Evolutionary conservation across 2,113 vertebrate genomes (phyloP).

Genomic region (Gopherus flavomarginatus): DNA sequence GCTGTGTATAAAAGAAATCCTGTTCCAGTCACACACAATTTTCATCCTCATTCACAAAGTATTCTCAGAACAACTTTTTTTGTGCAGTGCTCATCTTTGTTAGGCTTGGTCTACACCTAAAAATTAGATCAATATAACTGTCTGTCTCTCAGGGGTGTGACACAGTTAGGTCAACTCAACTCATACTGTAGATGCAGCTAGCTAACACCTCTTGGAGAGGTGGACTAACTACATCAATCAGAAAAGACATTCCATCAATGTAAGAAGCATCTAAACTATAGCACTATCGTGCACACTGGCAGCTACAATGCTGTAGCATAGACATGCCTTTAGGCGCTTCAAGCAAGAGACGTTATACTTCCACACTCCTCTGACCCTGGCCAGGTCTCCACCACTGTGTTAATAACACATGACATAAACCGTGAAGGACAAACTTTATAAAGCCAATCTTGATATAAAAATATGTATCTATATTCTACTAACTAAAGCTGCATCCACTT

Average conservation of each 20-base stretch:
- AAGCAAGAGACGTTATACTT: neutral
- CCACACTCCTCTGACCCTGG: neutral
- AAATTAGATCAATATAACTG: neutral
- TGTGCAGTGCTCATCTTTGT: neutral
- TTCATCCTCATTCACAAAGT: neutral
- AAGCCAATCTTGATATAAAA: neutral
- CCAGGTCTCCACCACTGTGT: neutral
- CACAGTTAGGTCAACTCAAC: neutral
- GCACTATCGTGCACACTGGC: too few species aligned
- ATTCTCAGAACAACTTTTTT: neutral
- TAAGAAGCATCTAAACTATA: neutral
- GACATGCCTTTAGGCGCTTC: neutral
- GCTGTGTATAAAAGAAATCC: rapidly evolving
- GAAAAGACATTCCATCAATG: neutral
- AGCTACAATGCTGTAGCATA: neutral
- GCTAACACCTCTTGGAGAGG: neutral
- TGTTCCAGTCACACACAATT: neutral
- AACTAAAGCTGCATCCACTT: neutral
- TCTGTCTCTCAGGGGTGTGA: neutral
- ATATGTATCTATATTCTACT: neutral
- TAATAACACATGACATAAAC: neutral
- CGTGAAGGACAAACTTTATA: neutral
- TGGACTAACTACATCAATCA: neutral
- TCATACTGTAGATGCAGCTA: neutral
- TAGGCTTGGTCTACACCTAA: neutral